Evolutionary conservation across 2,888 invertebrate genomes (phyloP).

Genomic region (Amphipyra berbera): DNA sequence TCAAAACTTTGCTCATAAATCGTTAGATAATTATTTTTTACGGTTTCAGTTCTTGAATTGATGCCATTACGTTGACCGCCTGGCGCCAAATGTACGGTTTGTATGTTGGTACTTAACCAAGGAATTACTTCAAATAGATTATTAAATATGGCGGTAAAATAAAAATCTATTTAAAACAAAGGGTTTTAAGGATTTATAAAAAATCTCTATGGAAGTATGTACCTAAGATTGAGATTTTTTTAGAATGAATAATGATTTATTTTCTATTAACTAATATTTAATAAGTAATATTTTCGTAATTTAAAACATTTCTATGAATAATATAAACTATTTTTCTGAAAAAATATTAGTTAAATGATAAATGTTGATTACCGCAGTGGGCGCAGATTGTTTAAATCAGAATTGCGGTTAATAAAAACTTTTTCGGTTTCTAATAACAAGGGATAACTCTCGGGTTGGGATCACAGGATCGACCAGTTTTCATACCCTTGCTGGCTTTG

Average conservation of each 20-base stretch:
- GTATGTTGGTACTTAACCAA: constrained; percentile 10
- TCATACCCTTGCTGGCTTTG: constrained; percentile 71
- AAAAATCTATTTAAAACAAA: not conserved
- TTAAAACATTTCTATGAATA: too few relatives aligned
- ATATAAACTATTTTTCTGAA: too few relatives aligned
- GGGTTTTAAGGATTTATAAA: too few relatives aligned
- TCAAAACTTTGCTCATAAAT: constrained; percentile 82
- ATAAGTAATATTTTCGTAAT: too few relatives aligned
- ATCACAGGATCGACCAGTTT: constrained; percentile 65
- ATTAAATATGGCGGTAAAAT: constrained; percentile 1
- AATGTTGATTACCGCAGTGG: constrained; percentile 6
- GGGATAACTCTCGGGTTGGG: constrained; percentile 62
- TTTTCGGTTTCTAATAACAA: constrained; percentile 58
- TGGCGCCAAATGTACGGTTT: constrained; percentile 30
- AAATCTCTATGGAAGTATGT: too few relatives aligned
- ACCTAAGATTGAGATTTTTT: too few relatives aligned
- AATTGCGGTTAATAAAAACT: constrained; percentile 52
- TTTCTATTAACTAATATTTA: too few relatives aligned
- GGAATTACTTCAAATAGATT: constrained; percentile 23
- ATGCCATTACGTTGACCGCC: constrained; percentile 43
- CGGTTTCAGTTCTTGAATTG: constrained; percentile 58
- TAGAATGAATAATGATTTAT: too few relatives aligned
- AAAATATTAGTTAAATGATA: not conserved
- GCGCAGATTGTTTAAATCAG: constrained; percentile 37
- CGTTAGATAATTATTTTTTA: constrained; percentile 78